phyloP scores from a whole-genome alignment of 2,113 vertebrate genomes.

The Misgurnus mizolepis region DNA sequence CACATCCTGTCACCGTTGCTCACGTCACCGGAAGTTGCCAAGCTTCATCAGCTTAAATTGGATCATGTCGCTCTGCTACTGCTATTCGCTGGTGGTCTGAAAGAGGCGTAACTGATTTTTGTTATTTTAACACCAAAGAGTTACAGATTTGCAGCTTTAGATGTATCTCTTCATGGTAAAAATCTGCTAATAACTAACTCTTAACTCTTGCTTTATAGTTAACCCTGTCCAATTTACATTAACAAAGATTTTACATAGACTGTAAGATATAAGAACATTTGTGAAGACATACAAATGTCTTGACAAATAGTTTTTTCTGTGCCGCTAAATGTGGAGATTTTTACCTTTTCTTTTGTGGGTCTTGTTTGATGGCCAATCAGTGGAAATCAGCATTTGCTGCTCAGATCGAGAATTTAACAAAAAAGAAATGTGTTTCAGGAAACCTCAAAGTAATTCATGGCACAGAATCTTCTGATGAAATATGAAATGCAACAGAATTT shows the following conservation, averaged over 20 bases:
- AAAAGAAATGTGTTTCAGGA: slow-evolving; percentile 47
- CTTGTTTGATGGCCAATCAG: slow-evolving; percentile 31
- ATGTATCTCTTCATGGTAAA: too few relatives aligned
- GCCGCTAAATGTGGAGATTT: background rate
- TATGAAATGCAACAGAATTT: slow-evolving; percentile 56
- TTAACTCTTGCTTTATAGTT: background rate
- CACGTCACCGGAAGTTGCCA: too few relatives aligned
- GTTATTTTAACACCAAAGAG: too few relatives aligned
- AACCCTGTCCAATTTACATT: background rate
- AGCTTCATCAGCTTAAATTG: too few relatives aligned
- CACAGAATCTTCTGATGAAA: slow-evolving; percentile 53
- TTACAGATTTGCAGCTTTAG: too few relatives aligned
- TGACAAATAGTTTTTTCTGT: too few relatives aligned
- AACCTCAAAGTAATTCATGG: slow-evolving; percentile 25
- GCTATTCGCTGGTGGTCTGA: too few relatives aligned
- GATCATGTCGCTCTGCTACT: too few relatives aligned
- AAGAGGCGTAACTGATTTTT: too few relatives aligned
- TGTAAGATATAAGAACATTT: background rate
- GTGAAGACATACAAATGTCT: background rate
- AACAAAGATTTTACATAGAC: background rate
- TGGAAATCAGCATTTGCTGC: slow-evolving; percentile 36
- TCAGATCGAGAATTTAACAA: slow-evolving; percentile 5
- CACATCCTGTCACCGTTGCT: too few relatives aligned
- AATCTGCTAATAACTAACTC: too few relatives aligned
- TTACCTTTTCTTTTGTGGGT: slow-evolving; percentile 19